Percentiles rank a stretch among this genome's conserved stretches.
Evolutionary conservation across 2,113 vertebrate species (phyloP).

Genomic region (Synchiropus splendidus): DNA sequence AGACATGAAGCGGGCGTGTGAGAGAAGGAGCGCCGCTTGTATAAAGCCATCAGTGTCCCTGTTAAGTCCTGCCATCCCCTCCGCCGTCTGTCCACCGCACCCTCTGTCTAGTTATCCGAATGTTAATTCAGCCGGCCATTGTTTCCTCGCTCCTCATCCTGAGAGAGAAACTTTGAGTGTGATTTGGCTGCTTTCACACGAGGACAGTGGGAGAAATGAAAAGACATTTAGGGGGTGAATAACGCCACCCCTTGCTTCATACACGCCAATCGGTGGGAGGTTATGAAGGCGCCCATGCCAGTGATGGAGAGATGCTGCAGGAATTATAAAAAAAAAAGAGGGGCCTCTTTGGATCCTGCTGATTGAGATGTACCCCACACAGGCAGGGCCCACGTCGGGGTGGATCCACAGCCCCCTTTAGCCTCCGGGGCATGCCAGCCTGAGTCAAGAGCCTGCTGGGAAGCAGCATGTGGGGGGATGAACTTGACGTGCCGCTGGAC

Average conservation of each 20-base stretch:
- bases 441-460: constrained; percentile 67
- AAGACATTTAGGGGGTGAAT: constrained; percentile 30
- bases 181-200: constrained; percentile 31
- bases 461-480: constrained; percentile 60
- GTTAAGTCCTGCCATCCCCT: constrained; percentile 42
- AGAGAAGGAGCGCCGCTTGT: constrained; percentile 37
- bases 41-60: constrained; percentile 57
- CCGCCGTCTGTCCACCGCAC: constrained; percentile 49
- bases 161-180: constrained; percentile 28
- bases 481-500: constrained; percentile 75
- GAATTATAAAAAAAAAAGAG: constrained; percentile 29
- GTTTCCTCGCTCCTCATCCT: constrained; percentile 44
- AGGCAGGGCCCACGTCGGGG: constrained; percentile 44
- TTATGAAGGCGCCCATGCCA: constrained; percentile 35
- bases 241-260: constrained; percentile 17
- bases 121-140: constrained; percentile 57
- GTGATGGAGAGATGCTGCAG: constrained; percentile 25
- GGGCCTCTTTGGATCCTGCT: constrained; percentile 64
- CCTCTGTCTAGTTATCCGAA: constrained; percentile 50
- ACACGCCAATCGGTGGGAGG: constrained; percentile 33
- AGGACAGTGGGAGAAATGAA: constrained; percentile 50
- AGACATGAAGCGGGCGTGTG: constrained; percentile 40
- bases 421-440: constrained; percentile 58
- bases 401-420: constrained; percentile 40
- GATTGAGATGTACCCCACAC: constrained; percentile 88